A percentile compares a stretch with the other conserved stretches of the same genome.
These are phyloP conservation scores for Leptinotarsa peninsularis DNA, from an alignment of 2,888 invertebrate species.

Conservation along the genomic window DNA sequence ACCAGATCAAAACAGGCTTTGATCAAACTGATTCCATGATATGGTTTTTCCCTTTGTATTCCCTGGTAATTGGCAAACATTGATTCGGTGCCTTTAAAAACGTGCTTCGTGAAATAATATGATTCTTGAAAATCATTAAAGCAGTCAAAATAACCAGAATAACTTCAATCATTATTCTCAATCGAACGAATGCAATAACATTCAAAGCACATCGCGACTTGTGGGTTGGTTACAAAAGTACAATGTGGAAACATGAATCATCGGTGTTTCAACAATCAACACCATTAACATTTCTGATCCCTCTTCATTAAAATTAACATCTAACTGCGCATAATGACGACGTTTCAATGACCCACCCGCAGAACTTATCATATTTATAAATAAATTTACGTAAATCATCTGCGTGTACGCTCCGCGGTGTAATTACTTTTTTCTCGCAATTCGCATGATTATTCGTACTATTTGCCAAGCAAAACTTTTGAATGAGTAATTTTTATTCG, in stretches of 20 bases:
- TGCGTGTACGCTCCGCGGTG: slow-evolving; percentile 1
- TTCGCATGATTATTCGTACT: slow-evolving; percentile 13
- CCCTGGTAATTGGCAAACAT: too few relatives aligned
- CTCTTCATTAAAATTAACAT: slow-evolving; percentile 43
- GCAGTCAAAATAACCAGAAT: background rate
- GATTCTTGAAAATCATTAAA: background rate
- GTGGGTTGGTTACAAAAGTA: slow-evolving; percentile 19
- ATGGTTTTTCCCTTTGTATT: too few relatives aligned
- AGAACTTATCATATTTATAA: slow-evolving; percentile 25
- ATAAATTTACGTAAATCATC: slow-evolving; percentile 27
- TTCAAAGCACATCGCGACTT: slow-evolving; percentile 10
- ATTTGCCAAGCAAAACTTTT: slow-evolving; percentile 13
- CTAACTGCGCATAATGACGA: slow-evolving; percentile 21
- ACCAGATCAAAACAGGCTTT: too few relatives aligned
- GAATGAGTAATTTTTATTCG: slow-evolving; percentile 14
- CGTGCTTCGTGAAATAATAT: background rate
- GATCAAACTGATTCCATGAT: too few relatives aligned
- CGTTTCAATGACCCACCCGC: slow-evolving; percentile 30
- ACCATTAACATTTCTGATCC: slow-evolving; percentile 47
- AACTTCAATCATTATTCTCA: background rate
- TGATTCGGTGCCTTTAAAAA: too few relatives aligned
- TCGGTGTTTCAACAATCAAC: slow-evolving; percentile 47
- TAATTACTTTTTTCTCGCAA: slow-evolving; percentile 17
- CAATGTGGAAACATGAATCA: slow-evolving; percentile 43
- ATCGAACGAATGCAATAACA: background rate